phyloP scores from a whole-genome alignment of 2,113 vertebrate species.

The Motacilla alba region DNA sequence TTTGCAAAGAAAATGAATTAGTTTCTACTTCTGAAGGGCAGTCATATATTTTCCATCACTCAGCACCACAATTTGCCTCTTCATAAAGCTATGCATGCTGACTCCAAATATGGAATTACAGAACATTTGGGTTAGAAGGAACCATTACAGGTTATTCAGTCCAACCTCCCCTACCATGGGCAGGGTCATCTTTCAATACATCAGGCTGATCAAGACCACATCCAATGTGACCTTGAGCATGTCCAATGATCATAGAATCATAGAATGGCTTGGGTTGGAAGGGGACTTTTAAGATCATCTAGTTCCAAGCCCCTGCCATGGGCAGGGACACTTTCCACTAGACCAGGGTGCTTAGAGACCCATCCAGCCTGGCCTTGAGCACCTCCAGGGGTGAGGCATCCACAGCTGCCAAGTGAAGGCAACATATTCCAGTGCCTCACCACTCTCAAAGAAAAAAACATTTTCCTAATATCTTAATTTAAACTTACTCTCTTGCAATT shows the following conservation, averaged over 20 bases:
- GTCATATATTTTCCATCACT: not conserved
- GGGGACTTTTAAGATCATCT: not conserved
- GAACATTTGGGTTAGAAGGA: not conserved
- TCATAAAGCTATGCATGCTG: not conserved
- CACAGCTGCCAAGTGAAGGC: not conserved
- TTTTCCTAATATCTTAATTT: not conserved
- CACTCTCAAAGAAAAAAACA: not conserved
- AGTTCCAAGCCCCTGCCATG: not conserved
- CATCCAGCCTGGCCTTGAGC: not conserved
- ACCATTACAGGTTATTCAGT: not conserved
- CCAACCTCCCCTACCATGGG: not conserved
- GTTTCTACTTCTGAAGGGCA: not conserved
- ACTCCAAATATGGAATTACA: not conserved
- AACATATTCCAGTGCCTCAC: not conserved
- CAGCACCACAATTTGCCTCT: not conserved
- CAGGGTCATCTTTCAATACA: not conserved
- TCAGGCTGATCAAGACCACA: not conserved
- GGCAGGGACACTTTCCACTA: not conserved
- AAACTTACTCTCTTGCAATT: not conserved
- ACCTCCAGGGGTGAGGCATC: not conserved
- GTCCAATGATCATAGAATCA: not conserved
- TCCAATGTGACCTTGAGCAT: not conserved
- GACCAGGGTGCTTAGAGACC: not conserved
- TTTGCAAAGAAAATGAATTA: not conserved
- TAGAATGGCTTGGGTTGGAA: not conserved